These are phyloP conservation scores for Eutrigla gurnardus DNA, from an alignment of 2,797 vertebrate genomes.

Conservation along the genomic window DNA sequence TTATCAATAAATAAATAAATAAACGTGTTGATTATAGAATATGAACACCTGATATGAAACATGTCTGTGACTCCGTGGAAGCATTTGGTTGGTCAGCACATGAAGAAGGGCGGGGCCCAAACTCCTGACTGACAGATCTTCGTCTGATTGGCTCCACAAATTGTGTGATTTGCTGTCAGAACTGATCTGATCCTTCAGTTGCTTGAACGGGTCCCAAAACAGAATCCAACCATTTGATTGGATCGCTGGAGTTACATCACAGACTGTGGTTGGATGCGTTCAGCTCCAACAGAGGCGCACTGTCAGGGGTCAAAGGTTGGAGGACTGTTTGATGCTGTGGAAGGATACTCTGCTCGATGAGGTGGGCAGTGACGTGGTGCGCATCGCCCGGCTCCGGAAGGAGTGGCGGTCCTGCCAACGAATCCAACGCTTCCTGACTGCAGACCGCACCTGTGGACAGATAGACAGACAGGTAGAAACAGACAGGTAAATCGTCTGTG, in stretches of 20 bases:
- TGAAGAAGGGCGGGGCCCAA: neutral
- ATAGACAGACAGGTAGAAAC: neutral
- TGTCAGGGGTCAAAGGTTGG: slow-evolving; percentile 82
- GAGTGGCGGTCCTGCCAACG: slow-evolving; percentile 96
- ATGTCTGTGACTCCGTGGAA: neutral
- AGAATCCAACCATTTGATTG: slow-evolving; percentile 2
- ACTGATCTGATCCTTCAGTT: too few species aligned
- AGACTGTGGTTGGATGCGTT: neutral
- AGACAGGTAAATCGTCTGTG: neutral
- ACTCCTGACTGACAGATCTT: neutral
- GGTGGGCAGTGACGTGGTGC: slow-evolving; percentile 93
- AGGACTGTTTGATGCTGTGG: slow-evolving; percentile 95
- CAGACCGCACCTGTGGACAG: slow-evolving; percentile 88
- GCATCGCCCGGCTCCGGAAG: slow-evolving; percentile 87
- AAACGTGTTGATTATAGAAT: neutral
- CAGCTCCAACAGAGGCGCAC: too few species aligned
- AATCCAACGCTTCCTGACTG: slow-evolving; percentile 91
- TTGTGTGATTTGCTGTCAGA: neutral
- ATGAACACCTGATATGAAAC: too few species aligned
- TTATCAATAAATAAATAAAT: too few species aligned
- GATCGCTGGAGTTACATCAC: neutral
- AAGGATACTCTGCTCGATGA: slow-evolving; percentile 93
- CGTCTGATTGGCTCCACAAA: neutral
- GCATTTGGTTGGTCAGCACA: neutral
- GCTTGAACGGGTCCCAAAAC: too few species aligned